Percentiles rank a stretch among this genome's conserved stretches.
phyloP scores from a whole-genome alignment of 2,888 invertebrate species.

The Chromoteleia sp. region DNA sequence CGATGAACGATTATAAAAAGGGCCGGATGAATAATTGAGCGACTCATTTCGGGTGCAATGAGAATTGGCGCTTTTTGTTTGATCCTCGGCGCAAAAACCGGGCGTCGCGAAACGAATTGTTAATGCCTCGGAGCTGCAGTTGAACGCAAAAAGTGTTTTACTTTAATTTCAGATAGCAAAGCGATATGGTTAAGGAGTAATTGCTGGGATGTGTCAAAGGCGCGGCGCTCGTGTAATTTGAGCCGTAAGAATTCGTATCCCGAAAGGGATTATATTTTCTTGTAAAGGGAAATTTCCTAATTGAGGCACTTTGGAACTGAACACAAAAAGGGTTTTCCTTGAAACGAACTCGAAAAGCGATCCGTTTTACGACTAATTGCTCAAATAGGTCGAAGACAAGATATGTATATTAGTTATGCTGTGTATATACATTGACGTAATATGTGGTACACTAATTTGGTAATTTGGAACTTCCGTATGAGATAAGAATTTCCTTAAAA shows the following conservation, averaged over 20 bases:
- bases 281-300: slow-evolving; percentile 11
- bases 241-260: neutral
- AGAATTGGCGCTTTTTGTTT: slow-evolving; percentile 28
- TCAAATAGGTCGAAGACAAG: neutral
- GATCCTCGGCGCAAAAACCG: slow-evolving; percentile 13
- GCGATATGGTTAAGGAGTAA: neutral
- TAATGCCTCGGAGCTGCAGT: slow-evolving; percentile 3
- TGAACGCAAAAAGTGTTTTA: slow-evolving; percentile 49
- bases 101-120: too few species aligned
- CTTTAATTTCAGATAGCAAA: slow-evolving; percentile 12
- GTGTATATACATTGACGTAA: neutral
- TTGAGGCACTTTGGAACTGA: neutral
- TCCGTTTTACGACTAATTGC: slow-evolving; percentile 3
- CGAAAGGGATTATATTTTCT: neutral
- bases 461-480: slow-evolving; percentile 39
- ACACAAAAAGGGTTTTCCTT: slow-evolving; percentile 34
- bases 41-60: slow-evolving; percentile 28
- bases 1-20: slow-evolving; percentile 46
- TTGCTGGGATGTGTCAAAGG: slow-evolving; percentile 37
- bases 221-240: neutral
- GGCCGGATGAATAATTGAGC: slow-evolving; percentile 21
- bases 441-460: slow-evolving; percentile 21
- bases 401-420: slow-evolving; percentile 18
- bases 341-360: neutral
- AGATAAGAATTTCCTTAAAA: slow-evolving; percentile 45